phyloP scores from a whole-genome alignment of 2,113 vertebrate species.

The Corythornis vintsioides region DNA sequence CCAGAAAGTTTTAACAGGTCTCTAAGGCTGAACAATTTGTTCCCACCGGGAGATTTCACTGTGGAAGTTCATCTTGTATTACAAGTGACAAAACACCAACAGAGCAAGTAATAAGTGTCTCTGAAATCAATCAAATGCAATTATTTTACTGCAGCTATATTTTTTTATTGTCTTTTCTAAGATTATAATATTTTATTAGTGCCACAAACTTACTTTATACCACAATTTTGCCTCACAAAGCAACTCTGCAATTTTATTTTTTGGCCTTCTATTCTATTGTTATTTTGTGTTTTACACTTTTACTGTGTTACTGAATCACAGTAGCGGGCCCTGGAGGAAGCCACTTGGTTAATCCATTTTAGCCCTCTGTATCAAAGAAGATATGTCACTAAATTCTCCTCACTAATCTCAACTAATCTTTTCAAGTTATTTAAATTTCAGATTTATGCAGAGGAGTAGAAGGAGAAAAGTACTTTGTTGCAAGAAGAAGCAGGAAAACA shows the following conservation, averaged over 20 bases:
- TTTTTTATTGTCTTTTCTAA: conserved; percentile 26
- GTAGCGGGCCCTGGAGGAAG: background rate
- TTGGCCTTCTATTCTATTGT: background rate
- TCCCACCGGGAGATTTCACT: conserved; percentile 42
- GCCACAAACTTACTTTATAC: conserved; percentile 18
- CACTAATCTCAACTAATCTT: background rate
- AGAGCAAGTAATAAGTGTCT: conserved; percentile 45
- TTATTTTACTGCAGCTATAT: conserved; percentile 44
- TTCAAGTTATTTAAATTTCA: conserved; percentile 11
- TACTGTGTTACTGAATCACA: background rate
- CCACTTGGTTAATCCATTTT: background rate
- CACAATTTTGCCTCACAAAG: background rate
- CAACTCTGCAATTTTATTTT: background rate
- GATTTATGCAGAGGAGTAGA: background rate
- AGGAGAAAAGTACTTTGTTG: background rate
- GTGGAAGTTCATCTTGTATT: conserved; percentile 27
- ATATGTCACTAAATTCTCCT: background rate
- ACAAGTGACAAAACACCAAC: conserved; percentile 36
- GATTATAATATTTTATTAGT: conserved; percentile 49
- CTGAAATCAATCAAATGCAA: conserved; percentile 62
- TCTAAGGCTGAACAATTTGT: conserved; percentile 41
- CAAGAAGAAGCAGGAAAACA: background rate
- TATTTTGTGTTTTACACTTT: background rate
- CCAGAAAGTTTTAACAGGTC: conserved; percentile 31
- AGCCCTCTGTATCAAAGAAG: background rate